Base-by-base conservation (phyloP, 53 echinoderm and acorn worm genomes). In the Glandiceps talaboti region DNA sequence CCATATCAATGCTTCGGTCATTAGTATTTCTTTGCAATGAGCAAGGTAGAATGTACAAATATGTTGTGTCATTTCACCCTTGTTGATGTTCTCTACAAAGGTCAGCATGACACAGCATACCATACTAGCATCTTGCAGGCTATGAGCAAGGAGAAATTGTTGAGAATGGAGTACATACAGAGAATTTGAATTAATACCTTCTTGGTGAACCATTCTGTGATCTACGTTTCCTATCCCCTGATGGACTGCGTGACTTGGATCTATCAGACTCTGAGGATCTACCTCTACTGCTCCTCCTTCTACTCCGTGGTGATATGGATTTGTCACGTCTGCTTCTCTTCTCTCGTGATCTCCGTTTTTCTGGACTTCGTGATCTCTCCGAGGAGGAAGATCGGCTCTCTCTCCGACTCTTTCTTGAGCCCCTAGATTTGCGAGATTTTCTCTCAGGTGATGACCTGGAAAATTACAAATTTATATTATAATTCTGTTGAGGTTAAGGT, bases 361-460 rank as follows among this genome's bases (percentile, higher is more conserved):
- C 31, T 32, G 31, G 27, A 25, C 32, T 78, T 25, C 6, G 79
- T 1, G 79, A 78, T 78, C 32, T 78, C 25, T 78, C 32, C 27
- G 79, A 78, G 30, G 79, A 78, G 30, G 79, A 31, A 27, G 79
- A 31, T 78, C 79, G 79, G 32, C 31, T 32, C 27, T 12, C 26
- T 78, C 32, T 0, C 31, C 79, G 30, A n/a, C 79, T 10, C 31
- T 32, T 25, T 78, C 14, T 45, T 45, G 64, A 45, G 6, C 6
- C 64, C 20, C 64, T 45, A 20, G 64, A 45, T 45, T 20, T 45
- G 64, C 64, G 64, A 20, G 64, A 45, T 20, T 45, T 45, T 45
- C 20, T 45, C 64, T 45, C 64, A 12, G 64, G 64, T 45, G 64
- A 45, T 45, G 64, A 20, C 6, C 64, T 45, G 64, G 20, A 45